Evolutionary conservation across 2,888 invertebrate species (phyloP), one percentile per base, ranked within the genome.

Genomic region (Lamellibrachia columna): DNA sequence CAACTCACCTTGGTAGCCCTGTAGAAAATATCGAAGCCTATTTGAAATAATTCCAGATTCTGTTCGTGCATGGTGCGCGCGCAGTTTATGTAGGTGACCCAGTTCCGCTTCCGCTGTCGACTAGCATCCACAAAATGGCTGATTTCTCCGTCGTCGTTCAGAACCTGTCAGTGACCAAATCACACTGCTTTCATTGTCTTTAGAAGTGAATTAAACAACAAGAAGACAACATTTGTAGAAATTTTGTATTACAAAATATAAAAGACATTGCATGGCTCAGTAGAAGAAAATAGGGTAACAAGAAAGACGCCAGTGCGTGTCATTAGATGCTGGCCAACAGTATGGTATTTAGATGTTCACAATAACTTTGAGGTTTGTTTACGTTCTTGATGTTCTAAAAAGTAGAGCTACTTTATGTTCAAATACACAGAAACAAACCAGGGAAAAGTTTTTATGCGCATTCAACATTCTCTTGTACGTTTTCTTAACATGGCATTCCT

Each of bases 51-150:
- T 92, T 95, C 96, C 15, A 96, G 93, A 93, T 96, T 96, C 93
- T 96, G 96, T 93, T 95, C 95, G 60, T 94, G 92, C 15, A 95
- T 95, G n/a, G 94, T 94, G 90, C 96, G 93, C 9, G 96, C 96
- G 93, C 95, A 95, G 91, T 95, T 95, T 60, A 96, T 95, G 93
- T 94, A 94, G 40, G 95, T 93, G 91, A 96, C 92, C 96, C 96
- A 96, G 93, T 95, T 95, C 7, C 93, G 93, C 1, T 93, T 92
- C 3, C 92, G 93, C 15, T 93, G 92, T 1, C 92, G 90, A 1
- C 94, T 94, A 6, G 95, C 95, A 91, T 95, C 95, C 58, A 95
- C 93, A 92, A 94, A 95, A 53, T 94, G 94, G 3, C 94, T 9
- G 7, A 95, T 91, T 22, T 93, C 93, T 4, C 95, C 95, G 22